Conservation (phyloP, 1,140 invertebrate species). For the Aporrectodea caliginosa region DNA sequence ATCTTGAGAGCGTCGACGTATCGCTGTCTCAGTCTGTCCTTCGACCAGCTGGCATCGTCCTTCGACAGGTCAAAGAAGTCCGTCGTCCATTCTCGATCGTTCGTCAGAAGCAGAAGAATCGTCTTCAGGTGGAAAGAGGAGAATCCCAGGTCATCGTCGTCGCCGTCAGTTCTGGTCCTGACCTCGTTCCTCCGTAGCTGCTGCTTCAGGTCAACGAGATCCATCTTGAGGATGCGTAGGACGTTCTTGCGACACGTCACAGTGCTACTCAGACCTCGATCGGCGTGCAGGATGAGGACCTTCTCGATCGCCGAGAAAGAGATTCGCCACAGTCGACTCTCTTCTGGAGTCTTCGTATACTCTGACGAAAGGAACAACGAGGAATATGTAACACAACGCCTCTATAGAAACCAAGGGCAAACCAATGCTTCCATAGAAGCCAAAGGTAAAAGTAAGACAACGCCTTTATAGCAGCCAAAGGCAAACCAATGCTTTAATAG, state of each 20-base stretch:
- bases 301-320: slow-evolving; percentile 4
- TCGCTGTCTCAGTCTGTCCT: not conserved
- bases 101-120: not conserved
- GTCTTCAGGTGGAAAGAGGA: not conserved
- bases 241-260: slow-evolving; percentile 12
- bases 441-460: no score
- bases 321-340: slow-evolving; percentile 5
- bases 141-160: not conserved
- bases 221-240: not conserved
- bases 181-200: no score
- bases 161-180: not conserved
- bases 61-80: not conserved
- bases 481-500: no score
- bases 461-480: no score
- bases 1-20: not conserved
- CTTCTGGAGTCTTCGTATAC: not conserved
- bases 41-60: not conserved
- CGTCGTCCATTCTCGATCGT: no score
- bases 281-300: not conserved
- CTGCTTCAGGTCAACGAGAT: slow-evolving; percentile 3
- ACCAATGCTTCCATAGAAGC: no score
- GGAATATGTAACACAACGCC: not conserved
- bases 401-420: no score
- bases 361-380: slow-evolving; percentile 9
- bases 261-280: not conserved